phyloP scores from a whole-genome alignment of 1,140 invertebrate species.

The Lepidurus apus region DNA sequence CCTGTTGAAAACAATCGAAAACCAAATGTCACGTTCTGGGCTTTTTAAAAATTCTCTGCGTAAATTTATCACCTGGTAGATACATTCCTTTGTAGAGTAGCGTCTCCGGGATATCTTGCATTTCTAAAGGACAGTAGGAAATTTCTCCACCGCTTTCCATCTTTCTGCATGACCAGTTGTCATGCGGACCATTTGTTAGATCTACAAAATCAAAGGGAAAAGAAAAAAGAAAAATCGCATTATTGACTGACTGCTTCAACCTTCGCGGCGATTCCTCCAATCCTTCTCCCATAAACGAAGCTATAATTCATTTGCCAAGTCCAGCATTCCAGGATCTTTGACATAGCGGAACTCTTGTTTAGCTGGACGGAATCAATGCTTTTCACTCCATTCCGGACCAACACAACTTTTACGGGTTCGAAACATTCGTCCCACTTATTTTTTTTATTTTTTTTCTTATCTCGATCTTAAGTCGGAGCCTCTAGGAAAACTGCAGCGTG shows the following conservation, averaged over 20 bases:
- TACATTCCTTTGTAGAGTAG: neutral
- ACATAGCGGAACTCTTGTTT: too few relatives aligned
- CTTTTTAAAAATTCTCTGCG: neutral
- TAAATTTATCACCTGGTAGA: neutral
- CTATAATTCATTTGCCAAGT: too few relatives aligned
- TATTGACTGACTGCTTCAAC: neutral
- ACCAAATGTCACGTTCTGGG: neutral
- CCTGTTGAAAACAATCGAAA: constrained; percentile 24
- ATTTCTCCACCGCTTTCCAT: constrained; percentile 11
- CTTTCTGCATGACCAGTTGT: constrained; percentile 15
- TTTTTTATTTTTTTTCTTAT: neutral
- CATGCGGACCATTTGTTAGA: neutral
- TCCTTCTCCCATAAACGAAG: neutral
- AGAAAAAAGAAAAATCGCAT: neutral
- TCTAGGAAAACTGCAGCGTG: neutral
- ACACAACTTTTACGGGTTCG: neutral
- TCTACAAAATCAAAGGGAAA: neutral
- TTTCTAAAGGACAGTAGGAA: neutral
- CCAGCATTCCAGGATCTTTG: too few relatives aligned
- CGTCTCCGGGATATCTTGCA: neutral
- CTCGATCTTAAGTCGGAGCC: neutral
- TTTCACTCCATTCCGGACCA: too few relatives aligned
- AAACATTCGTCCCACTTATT: too few relatives aligned
- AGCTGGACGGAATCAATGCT: too few relatives aligned
- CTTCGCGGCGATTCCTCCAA: neutral